Evolutionary conservation across 2,113 vertebrate species (phyloP).

Genomic region (Psilopogon haemacephalus): DNA sequence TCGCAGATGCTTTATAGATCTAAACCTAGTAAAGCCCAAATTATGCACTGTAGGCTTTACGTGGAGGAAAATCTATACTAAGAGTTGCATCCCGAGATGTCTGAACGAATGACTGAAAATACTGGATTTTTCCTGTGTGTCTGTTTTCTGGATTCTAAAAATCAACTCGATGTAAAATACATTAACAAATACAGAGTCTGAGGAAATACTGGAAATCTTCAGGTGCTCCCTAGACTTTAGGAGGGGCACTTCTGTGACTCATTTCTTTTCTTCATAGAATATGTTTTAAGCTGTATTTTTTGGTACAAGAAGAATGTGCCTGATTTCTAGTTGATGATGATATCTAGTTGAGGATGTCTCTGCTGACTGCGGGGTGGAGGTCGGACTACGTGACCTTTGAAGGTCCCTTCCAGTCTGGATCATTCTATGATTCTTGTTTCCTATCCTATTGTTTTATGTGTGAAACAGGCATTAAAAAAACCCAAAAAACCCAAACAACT

Average conservation of each 20-base stretch:
- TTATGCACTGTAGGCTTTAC: neutral
- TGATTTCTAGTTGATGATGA: too few relatives aligned
- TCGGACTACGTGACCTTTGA: too few relatives aligned
- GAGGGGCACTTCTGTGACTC: neutral
- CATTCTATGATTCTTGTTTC: neutral
- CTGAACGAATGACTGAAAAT: neutral
- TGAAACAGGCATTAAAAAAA: neutral
- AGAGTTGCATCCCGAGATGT: neutral
- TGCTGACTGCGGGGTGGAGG: too few relatives aligned
- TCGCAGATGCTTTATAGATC: neutral
- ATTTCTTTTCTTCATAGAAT: neutral
- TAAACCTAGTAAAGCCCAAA: neutral
- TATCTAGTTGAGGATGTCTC: too few relatives aligned
- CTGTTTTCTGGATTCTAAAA: neutral
- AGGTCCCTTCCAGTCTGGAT: too few relatives aligned
- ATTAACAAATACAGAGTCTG: neutral
- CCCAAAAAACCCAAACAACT: too few relatives aligned
- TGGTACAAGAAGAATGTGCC: rapidly evolving
- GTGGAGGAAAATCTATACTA: neutral
- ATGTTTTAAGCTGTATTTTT: neutral
- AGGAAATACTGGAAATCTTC: slow-evolving; percentile 5
- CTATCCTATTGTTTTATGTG: neutral
- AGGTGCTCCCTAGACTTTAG: neutral
- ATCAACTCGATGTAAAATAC: neutral
- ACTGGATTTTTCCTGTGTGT: neutral